A percentile compares a stretch with the other conserved stretches of the same genome.
phyloP scores from a whole-genome alignment of 2,113 vertebrate species.

The Camelus dromedarius region DNA sequence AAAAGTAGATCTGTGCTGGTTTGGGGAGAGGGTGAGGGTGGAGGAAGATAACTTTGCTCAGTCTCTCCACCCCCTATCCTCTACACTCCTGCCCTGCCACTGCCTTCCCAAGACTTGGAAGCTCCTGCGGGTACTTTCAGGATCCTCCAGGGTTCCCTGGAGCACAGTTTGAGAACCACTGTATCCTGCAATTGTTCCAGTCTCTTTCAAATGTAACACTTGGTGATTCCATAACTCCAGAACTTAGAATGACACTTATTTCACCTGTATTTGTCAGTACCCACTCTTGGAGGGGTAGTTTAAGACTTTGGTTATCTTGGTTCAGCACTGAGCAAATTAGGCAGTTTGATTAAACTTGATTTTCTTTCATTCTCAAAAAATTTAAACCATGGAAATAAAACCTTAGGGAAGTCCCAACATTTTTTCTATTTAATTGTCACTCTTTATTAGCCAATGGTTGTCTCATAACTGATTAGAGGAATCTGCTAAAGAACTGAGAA shows the following conservation, averaged over 20 bases:
- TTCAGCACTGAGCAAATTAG: constrained; percentile 41
- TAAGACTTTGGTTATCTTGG: constrained; percentile 11
- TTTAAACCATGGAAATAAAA: not conserved
- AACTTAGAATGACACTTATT: not conserved
- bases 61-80: not conserved
- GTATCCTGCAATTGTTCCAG: not conserved
- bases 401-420: not conserved
- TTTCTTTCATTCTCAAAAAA: constrained; percentile 33
- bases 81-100: too few species aligned
- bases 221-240: not conserved
- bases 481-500: not conserved
- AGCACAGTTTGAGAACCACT: not conserved
- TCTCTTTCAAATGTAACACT: constrained; percentile 34
- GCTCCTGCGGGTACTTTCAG: not conserved
- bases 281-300: not conserved
- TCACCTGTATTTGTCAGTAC: not conserved
- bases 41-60: not conserved
- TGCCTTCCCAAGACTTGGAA: not conserved
- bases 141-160: not conserved
- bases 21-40: not conserved
- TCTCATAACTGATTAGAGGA: not conserved
- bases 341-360: constrained; percentile 38
- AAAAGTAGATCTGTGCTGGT: not conserved
- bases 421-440: not conserved
- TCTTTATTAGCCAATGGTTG: not conserved